These are phyloP conservation scores for Protonibea diacanthus DNA, from an alignment of 2,797 vertebrate genomes.

Conservation along the genomic window DNA sequence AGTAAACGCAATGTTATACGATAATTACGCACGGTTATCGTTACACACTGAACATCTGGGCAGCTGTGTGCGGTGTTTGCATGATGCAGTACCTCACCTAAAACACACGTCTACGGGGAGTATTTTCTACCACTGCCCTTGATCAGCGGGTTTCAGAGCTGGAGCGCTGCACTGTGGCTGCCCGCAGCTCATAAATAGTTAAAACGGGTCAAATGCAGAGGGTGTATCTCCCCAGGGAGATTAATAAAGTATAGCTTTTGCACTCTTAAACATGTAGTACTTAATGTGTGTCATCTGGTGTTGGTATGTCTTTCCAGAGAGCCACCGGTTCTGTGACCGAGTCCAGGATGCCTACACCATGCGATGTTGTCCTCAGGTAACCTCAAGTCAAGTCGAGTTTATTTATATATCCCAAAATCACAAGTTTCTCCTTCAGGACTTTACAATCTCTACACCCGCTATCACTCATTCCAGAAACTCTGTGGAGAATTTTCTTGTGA, in stretches of 20 bases:
- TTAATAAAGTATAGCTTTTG: conserved; percentile 26
- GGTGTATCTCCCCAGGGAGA: background rate
- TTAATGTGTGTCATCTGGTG: conserved; percentile 40
- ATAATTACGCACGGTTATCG: background rate
- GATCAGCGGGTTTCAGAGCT: conserved; percentile 16
- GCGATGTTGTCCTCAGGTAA: conserved; percentile 98
- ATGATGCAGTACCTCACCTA: background rate
- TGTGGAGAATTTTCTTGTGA: background rate
- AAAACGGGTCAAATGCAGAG: conserved; percentile 1
- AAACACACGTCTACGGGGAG: conserved; percentile 10
- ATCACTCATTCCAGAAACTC: background rate
- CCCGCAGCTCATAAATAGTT: conserved; percentile 21
- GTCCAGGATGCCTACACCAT: conserved; percentile 98
- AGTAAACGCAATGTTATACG: background rate
- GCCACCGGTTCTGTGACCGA: conserved; percentile 96
- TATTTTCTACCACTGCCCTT: conserved; percentile 5
- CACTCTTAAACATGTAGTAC: conserved; percentile 6
- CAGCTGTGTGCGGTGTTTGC: background rate
- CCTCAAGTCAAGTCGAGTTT: conserved; percentile 9
- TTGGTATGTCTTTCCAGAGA: conserved; percentile 86
- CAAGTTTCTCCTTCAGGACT: conserved; percentile 12
- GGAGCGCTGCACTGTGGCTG: conserved; percentile 9
- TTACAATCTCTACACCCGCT: background rate
- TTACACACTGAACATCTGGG: background rate
- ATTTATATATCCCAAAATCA: conserved; percentile 17